Base-by-base conservation (phyloP, 2,797 vertebrate genomes). In the Nyctibius grandis region DNA sequence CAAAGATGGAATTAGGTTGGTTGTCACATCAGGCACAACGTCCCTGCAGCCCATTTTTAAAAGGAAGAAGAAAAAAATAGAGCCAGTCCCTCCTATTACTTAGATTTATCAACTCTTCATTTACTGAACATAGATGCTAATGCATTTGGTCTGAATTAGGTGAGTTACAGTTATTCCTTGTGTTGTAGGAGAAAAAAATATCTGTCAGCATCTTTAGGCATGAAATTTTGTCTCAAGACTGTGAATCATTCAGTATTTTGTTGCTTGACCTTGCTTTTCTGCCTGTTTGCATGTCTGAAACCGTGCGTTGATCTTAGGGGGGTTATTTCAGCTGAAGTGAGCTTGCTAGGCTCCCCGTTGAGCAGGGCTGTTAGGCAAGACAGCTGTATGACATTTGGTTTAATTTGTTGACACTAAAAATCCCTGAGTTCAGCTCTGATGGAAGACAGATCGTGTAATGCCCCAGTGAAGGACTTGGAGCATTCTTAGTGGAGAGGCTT, bases 391-490 rank as follows among this genome's bases (percentile, higher is more conserved):
- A 93, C 88, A 91, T 93, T 97, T 92, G 60, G 65, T 89, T 96
- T 92, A 94, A 96, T 96, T 75, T 86, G 84, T 96, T 96, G 91
- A 95, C 75, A 67, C 81, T 88, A 75, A 94, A 96, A 94, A 64
- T 74, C 79, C 42, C 78, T 50, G 91, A 84, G 48, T 94, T 96
- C 81, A 88, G 63, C 79, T 93, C 78, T 84, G 64, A 94, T 74
- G 74, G 88, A 85, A 79, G 72, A 42, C 59, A 72, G 82, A 85
- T 82, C 29, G 1, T 69, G 34, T 65, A 93, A 69, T 85, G 50
- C 14, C 48, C 48, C 38, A 59, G 42, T 61, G 68, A 70, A 94
- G 81, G 81, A 94, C 78, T 89, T 51, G n/a, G 38, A 93, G 56
- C 56, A 25, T 60, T 88, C 75, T 79, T 88, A 18, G 4, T 4